Percentiles rank a stretch among this genome's conserved stretches.
Conservation (phyloP, 2,888 invertebrate species). For the Poecilobothrus nobilitatus region DNA sequence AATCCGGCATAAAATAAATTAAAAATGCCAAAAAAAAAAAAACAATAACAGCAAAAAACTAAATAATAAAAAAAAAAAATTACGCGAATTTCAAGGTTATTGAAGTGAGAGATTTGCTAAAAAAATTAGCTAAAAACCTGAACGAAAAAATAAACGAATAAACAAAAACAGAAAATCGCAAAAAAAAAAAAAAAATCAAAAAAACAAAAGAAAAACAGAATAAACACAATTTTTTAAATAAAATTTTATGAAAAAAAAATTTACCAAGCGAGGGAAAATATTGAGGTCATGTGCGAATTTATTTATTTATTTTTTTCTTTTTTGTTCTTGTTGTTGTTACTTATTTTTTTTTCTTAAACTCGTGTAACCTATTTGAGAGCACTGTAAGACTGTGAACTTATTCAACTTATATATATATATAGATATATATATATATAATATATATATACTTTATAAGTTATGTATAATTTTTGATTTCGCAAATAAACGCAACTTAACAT, state of each 20-base stretch:
- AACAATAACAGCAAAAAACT: too few relatives aligned
- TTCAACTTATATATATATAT: too few relatives aligned
- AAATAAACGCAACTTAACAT: too few relatives aligned
- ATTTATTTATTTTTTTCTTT: not conserved
- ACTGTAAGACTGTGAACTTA: too few relatives aligned
- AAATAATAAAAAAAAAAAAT: not conserved
- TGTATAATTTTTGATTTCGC: too few relatives aligned
- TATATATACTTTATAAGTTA: too few relatives aligned
- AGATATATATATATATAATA: too few relatives aligned
- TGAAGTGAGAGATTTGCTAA: slow-evolving; percentile 4
- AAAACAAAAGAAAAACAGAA: not conserved
- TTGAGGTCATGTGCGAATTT: slow-evolving; percentile 6
- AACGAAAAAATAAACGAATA: not conserved
- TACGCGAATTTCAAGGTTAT: slow-evolving; percentile 6
- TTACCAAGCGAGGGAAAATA: not conserved
- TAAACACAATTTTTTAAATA: not conserved
- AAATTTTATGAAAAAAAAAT: not conserved
- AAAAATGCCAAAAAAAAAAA: not conserved
- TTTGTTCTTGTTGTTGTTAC: not conserved
- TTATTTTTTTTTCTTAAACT: not conserved
- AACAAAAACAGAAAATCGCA: not conserved
- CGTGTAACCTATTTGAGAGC: not conserved
- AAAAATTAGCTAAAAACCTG: slow-evolving; percentile 4
- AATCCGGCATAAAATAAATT: slow-evolving; percentile 4
- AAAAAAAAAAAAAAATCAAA: not conserved